phyloP scores from a whole-genome alignment of 2,797 vertebrate genomes.

The Garrulus glandarius region DNA sequence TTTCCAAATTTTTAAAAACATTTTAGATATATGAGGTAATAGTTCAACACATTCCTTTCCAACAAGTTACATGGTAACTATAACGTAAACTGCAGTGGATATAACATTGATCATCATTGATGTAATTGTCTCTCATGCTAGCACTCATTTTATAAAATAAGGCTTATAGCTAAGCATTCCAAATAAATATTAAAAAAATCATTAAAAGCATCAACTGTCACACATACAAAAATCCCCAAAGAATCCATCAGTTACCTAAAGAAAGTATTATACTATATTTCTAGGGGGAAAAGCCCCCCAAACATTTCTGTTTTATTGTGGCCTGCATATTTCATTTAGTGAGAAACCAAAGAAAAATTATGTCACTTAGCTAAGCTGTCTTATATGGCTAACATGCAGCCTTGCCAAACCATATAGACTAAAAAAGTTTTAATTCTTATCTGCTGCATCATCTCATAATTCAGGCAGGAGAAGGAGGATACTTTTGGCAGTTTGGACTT shows the following conservation, averaged over 20 bases:
- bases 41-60: slow-evolving; percentile 57
- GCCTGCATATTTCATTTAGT: not conserved
- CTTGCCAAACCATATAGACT: not conserved
- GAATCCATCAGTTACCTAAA: not conserved
- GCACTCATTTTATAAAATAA: not conserved
- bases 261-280: not conserved
- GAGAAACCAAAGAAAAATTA: not conserved
- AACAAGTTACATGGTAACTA: slow-evolving; percentile 7
- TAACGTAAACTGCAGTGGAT: not conserved
- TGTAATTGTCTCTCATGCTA: not conserved
- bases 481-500: not conserved
- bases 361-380: not conserved
- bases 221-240: not conserved
- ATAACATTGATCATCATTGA: not conserved
- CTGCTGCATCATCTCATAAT: not conserved
- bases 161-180: not conserved
- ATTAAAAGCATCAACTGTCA: not conserved
- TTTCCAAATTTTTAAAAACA: slow-evolving; percentile 73
- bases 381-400: not conserved
- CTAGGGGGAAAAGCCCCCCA: too few relatives aligned
- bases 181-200: not conserved
- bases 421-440: not conserved
- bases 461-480: not conserved
- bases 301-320: not conserved
- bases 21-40: slow-evolving; percentile 75